These are phyloP conservation scores for Sparus aurata DNA, from an alignment of 2,797 vertebrate species.

Conservation along the genomic window DNA sequence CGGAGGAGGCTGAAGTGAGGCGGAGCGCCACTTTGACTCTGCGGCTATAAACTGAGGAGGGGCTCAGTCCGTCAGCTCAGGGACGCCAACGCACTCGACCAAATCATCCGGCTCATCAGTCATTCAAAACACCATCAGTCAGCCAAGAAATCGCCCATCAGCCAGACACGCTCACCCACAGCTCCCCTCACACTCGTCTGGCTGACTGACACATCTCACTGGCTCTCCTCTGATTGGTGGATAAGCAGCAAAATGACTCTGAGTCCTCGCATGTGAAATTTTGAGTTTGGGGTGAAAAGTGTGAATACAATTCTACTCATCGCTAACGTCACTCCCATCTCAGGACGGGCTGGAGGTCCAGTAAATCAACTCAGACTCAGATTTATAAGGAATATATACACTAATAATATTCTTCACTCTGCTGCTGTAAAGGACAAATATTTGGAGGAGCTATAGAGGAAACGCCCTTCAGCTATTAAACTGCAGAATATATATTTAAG, in stretches of 20 bases:
- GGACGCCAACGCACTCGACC: constrained; percentile 21
- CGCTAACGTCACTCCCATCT: fast-evolving
- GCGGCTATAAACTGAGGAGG: constrained; percentile 24
- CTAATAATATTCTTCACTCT: too few relatives aligned
- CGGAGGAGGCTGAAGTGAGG: background rate
- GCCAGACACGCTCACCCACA: constrained; percentile 19
- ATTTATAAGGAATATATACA: too few relatives aligned
- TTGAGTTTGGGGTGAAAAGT: background rate
- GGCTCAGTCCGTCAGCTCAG: constrained; percentile 36
- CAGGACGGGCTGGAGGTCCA: too few relatives aligned
- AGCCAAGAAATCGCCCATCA: constrained; percentile 54
- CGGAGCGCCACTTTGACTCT: constrained; percentile 29
- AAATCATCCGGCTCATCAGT: constrained; percentile 59
- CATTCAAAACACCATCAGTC: constrained; percentile 59
- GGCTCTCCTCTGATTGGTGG: constrained; percentile 33
- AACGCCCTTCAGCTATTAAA: too few relatives aligned
- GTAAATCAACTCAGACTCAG: too few relatives aligned
- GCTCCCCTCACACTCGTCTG: constrained; percentile 25
- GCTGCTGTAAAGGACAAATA: too few relatives aligned
- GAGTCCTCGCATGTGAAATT: background rate
- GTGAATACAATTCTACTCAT: background rate
- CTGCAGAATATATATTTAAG: too few relatives aligned
- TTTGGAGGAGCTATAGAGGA: too few relatives aligned
- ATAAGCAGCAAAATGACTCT: background rate
- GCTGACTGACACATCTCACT: constrained; percentile 7